Conservation (phyloP, 2,113 vertebrate genomes). For the Cebidichthys violaceus region DNA sequence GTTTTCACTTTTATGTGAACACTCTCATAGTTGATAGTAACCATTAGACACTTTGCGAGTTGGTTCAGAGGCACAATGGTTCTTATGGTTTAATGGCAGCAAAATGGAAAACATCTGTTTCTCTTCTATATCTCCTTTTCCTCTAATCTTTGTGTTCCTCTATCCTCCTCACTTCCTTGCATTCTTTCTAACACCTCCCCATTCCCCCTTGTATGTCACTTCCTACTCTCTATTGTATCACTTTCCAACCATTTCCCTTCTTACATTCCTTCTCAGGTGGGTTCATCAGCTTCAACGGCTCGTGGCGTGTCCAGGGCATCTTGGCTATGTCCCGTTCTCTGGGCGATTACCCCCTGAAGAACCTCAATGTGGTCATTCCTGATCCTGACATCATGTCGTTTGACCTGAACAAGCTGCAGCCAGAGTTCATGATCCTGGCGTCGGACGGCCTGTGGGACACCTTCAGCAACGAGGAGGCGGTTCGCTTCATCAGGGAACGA, state of each 20-base stretch:
- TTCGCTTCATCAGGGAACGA: constrained; percentile 95
- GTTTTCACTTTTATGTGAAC: constrained; percentile 13
- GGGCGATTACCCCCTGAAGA: constrained; percentile 98
- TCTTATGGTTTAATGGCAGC: not conserved
- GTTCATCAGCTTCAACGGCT: constrained; percentile 99
- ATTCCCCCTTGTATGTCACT: not conserved
- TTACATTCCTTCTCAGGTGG: constrained; percentile 84
- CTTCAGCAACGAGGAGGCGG: constrained; percentile 98
- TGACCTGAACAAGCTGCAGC: constrained; percentile 97
- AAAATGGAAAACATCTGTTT: constrained; percentile 23
- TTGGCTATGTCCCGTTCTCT: constrained; percentile 98
- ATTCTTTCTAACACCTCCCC: not conserved
- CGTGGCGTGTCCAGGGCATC: constrained; percentile 98
- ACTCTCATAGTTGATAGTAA: constrained; percentile 7
- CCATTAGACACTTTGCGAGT: not conserved
- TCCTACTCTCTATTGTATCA: not conserved
- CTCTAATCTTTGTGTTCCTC: constrained; percentile 7
- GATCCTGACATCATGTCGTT: constrained; percentile 96
- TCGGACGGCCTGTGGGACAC: constrained; percentile 98
- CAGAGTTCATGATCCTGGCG: constrained; percentile 98
- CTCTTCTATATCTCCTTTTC: constrained; percentile 3
- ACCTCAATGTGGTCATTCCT: constrained; percentile 95
- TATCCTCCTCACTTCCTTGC: not conserved
- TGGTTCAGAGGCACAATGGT: constrained; percentile 3
- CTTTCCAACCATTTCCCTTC: not conserved